A percentile compares a stretch with the other conserved stretches of the same genome.
Evolutionary conservation across 1,140 invertebrate genomes (phyloP).

Genomic region (Rhizoglyphus robini): DNA sequence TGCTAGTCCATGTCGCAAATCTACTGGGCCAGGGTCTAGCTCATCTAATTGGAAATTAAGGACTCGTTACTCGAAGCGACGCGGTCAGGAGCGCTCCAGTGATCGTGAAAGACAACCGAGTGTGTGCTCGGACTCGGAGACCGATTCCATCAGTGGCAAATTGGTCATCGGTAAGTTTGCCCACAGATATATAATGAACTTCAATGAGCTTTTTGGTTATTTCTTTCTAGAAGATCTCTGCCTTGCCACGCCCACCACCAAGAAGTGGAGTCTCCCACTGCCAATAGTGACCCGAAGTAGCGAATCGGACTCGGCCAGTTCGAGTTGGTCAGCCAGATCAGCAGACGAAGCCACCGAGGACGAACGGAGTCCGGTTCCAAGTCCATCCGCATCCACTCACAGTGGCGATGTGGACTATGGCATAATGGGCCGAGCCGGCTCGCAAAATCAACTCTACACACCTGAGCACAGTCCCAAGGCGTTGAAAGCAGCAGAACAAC

Average conservation of each 20-base stretch:
- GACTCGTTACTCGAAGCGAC: background rate
- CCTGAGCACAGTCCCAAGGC: background rate
- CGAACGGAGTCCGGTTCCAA: constrained; percentile 18
- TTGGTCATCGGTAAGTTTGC: background rate
- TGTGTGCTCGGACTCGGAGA: constrained; percentile 14
- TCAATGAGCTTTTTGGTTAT: constrained; percentile 9
- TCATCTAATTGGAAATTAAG: background rate
- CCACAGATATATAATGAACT: background rate
- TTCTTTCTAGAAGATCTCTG: background rate
- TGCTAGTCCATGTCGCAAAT: constrained; percentile 4
- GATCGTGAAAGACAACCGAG: constrained; percentile 9
- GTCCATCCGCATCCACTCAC: constrained; percentile 16
- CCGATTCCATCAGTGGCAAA: constrained; percentile 5
- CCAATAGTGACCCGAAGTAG: constrained; percentile 9
- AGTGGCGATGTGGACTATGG: background rate
- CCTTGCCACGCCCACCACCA: background rate
- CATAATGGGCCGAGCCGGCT: background rate
- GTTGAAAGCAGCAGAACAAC: background rate
- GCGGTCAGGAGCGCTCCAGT: constrained; percentile 3
- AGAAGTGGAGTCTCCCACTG: constrained; percentile 18
- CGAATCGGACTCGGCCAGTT: constrained; percentile 14
- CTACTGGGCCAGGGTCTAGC: background rate
- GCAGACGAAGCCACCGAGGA: constrained; percentile 19
- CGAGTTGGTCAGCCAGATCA: constrained; percentile 10
- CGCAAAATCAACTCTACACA: background rate